phyloP scores from a whole-genome alignment of 2,113 vertebrate species.

The Copsychus sechellarum region DNA sequence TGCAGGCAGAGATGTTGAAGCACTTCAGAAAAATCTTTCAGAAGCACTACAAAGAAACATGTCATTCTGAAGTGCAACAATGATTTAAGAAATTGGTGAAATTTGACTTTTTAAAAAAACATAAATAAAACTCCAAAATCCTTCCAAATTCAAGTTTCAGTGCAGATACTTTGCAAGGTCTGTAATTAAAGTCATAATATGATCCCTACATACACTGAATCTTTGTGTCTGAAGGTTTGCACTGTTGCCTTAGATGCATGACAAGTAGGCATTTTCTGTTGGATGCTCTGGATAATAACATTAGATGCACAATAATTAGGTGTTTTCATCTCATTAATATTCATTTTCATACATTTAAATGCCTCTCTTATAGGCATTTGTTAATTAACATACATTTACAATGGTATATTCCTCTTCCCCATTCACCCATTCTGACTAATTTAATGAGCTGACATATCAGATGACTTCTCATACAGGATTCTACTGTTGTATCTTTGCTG shows the following conservation, averaged over 20 bases:
- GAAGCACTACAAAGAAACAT: background rate
- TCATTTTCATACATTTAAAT: constrained; percentile 66
- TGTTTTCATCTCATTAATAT: constrained; percentile 67
- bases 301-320: constrained; percentile 63
- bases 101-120: background rate
- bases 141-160: background rate
- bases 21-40: background rate
- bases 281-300: constrained; percentile 55
- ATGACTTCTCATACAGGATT: constrained; percentile 50
- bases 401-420: constrained; percentile 54
- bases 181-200: background rate
- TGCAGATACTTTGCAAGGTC: background rate
- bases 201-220: background rate
- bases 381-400: constrained; percentile 64
- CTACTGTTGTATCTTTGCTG: constrained; percentile 44
- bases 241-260: constrained; percentile 37
- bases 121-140: background rate
- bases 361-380: constrained; percentile 53
- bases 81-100: background rate
- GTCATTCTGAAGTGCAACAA: background rate
- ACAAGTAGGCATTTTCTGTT: constrained; percentile 57
- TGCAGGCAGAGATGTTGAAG: background rate
- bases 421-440: constrained; percentile 50
- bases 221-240: constrained; percentile 46
- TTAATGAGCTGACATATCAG: constrained; percentile 64